Percentiles rank a stretch among this genome's conserved stretches.
Evolutionary conservation across 2,113 vertebrate species (phyloP).

Genomic region (Gallinago undulata): DNA sequence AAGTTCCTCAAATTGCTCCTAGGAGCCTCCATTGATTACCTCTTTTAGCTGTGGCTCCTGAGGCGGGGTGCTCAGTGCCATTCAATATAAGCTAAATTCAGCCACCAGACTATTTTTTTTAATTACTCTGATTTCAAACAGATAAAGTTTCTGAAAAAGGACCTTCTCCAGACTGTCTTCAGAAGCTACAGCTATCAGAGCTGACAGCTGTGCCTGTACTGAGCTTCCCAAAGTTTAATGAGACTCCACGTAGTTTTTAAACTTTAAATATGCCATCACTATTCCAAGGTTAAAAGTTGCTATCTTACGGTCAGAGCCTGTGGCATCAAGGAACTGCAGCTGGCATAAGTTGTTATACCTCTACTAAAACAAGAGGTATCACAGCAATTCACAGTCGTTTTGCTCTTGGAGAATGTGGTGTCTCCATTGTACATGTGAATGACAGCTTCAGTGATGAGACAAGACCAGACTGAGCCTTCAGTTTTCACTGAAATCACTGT

Average conservation of each 20-base stretch:
- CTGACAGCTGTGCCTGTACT: not conserved
- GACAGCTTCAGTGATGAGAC: conserved; percentile 7
- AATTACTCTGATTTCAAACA: not conserved
- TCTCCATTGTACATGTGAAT: not conserved
- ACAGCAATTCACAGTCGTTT: fast-evolving
- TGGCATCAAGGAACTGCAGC: not conserved
- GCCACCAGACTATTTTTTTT: not conserved
- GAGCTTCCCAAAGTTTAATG: not conserved
- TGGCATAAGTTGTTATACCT: not conserved
- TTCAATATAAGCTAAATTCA: not conserved
- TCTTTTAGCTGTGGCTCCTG: not conserved
- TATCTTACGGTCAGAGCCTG: not conserved
- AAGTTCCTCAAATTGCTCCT: not conserved
- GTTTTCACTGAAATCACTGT: not conserved
- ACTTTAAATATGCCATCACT: not conserved
- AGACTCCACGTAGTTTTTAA: not conserved
- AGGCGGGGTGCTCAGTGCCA: not conserved
- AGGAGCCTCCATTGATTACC: not conserved
- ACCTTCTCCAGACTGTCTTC: not conserved
- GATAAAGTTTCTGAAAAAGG: not conserved
- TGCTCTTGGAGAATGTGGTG: not conserved
- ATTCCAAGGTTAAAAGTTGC: not conserved
- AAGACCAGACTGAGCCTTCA: conserved; percentile 1
- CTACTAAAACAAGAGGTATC: not conserved
- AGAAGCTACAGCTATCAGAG: not conserved